Base-by-base conservation (phyloP, 2,113 vertebrate genomes). In the Nycticryphes semicollaris region DNA sequence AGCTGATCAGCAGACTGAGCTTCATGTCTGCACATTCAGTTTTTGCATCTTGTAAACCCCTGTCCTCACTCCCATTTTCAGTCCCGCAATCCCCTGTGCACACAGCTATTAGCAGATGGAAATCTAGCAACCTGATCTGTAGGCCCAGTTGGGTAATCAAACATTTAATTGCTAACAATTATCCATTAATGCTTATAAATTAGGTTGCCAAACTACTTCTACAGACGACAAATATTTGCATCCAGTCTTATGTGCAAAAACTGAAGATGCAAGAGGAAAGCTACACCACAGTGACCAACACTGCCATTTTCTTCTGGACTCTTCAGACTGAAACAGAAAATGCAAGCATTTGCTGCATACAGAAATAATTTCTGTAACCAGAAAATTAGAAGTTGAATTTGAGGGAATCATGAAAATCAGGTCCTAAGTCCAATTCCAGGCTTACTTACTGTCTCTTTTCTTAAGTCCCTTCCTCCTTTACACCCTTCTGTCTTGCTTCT, bases 101-200 rank as follows among this genome's bases (percentile, higher is more conserved):
- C 81, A 74, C 67, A 96, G 81, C 78, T 95, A 89, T 87, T 94
- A 95, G 87, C 87, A 94, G 89, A 85, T 85, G 89, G 93, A 94
- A 92, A 93, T 93, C 81, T 48, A 94, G 74, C 93, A 89, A 94
- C 86, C 70, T 95, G 89, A 94, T 94, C 84, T 87, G 78, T 79
- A 90, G 93, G 77, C 94, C 91, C 96, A 93, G 63, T 92, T 96
- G 95, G 77, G 94, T 96, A 94, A 96, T 94, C 95, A 97, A 92
- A 94, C 89, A 87, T 96, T 94, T 93, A 96, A 95, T 94, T 96
- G 90, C 95, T 96, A 95, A 88, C 93, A 97, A 95, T 96, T 96
- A 95, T 83, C 93, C 93, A 93, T 95, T 97, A 94, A 95, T 91
- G 82, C 90, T 95, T 94, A 96, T 96, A 96, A 96, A 97, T 96